These are phyloP conservation scores for Neocloeon triangulifer DNA, from an alignment of 1,140 invertebrate species.

Conservation along the genomic window DNA sequence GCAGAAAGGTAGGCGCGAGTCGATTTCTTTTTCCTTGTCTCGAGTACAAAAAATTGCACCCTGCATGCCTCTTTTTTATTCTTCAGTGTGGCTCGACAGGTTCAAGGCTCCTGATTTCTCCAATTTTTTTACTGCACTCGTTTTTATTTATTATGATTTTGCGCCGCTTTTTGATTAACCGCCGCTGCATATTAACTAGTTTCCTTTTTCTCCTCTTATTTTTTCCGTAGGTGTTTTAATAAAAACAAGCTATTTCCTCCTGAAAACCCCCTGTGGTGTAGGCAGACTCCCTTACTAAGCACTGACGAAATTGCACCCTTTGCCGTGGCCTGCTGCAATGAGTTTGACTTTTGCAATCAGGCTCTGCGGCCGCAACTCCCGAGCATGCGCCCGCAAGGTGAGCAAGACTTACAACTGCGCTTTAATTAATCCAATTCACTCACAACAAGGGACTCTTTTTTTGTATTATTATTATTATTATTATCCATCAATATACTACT, in stretches of 20 bases:
- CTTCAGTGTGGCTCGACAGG: constrained; percentile 4
- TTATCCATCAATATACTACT: too few relatives aligned
- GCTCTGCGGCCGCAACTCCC: constrained; percentile 23
- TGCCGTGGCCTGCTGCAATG: constrained; percentile 26
- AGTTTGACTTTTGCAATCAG: constrained; percentile 32
- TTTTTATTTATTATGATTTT: constrained; percentile 4
- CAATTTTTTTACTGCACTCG: constrained; percentile 2
- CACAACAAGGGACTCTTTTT: too few relatives aligned
- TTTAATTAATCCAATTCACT: background rate
- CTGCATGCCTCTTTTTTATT: background rate
- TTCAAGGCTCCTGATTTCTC: constrained; percentile 4
- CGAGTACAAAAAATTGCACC: too few relatives aligned
- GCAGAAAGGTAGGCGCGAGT: constrained; percentile 11
- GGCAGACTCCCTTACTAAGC: constrained; percentile 6
- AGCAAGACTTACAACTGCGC: background rate
- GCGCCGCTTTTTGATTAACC: background rate
- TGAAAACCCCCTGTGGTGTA: constrained; percentile 23
- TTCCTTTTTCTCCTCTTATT: constrained; percentile 6
- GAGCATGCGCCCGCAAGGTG: background rate
- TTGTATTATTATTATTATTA: too few relatives aligned
- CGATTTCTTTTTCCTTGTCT: constrained; percentile 11
- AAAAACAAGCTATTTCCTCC: constrained; percentile 23
- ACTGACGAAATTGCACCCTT: constrained; percentile 12
- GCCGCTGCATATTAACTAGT: too few relatives aligned
- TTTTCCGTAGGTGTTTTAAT: constrained; percentile 23